Base-by-base conservation (phyloP, 2,113 vertebrate species). In the Prietella phreatophila region DNA sequence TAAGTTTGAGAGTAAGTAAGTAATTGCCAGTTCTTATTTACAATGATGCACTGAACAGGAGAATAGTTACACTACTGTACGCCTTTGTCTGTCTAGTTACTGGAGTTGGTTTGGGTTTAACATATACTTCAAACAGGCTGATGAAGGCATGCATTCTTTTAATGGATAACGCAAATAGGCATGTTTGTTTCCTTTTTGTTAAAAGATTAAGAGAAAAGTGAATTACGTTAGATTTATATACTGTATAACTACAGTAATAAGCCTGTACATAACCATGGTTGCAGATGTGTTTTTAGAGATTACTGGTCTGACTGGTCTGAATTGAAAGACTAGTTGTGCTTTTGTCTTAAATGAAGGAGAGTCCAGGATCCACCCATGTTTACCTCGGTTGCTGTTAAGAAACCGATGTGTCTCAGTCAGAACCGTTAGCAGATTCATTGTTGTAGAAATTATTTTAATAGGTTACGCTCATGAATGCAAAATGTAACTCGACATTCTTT, bases 401-500 rank as follows among this genome's bases (percentile, higher is more conserved):
- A 56, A 56, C 39, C 6, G 0, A 25, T 69, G 42, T 65, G 9
- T 61, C 65, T 36, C 65, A 69, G 13, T 69, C 47, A 1, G 4
- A 60, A 22, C 14, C 27, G 5, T 58, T 78, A 20, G 2, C 56
- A 81, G 55, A 17, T 61, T 42, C 36, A 47, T 1, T 22, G 33
- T 3, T 73, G 33, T 60, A 30, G 22, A 53, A 53, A 61, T 19
- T 0, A 75, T 63, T 75, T 76, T 36, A 27, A 56, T 17, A 69
- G 78, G 27, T 80, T 42, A 39, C 76, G 67, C 67, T 83, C 63
- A 30, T 80, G 39, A 86, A 86, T 53, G 53, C 78, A 87, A 58
- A 50, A 71, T 87, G 86, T 82, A 87, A 79, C 79, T 82, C 86
- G 82, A 60, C 53, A 25, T 56, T 55, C 73, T 36, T n/a, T 47